phyloP scores from a whole-genome alignment of 1,140 invertebrate species.

The Meloidogyne exigua region DNA sequence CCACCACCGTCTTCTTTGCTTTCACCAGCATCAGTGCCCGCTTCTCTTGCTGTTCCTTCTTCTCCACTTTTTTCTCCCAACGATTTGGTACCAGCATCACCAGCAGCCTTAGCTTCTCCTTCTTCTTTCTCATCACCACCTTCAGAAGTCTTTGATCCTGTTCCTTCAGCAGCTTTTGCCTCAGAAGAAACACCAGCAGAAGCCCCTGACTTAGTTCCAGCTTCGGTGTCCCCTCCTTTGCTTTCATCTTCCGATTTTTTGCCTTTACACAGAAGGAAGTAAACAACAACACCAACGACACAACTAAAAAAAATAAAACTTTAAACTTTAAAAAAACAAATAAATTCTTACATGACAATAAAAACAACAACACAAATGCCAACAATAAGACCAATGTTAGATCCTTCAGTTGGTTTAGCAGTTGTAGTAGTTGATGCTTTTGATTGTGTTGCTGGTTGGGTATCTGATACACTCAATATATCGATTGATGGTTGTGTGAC shows the following conservation, averaged over 20 bases:
- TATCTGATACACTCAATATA: too few relatives aligned
- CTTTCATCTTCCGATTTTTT: background rate
- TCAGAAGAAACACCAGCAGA: background rate
- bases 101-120: background rate
- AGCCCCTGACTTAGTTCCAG: background rate
- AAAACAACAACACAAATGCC: background rate
- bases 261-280: background rate
- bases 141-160: background rate
- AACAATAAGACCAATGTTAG: background rate
- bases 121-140: background rate
- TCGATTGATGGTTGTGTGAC: too few relatives aligned
- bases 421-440: background rate
- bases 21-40: constrained; percentile 5
- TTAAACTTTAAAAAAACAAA: background rate
- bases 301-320: background rate
- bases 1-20: background rate
- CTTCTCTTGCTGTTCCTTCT: background rate
- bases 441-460: too few relatives aligned
- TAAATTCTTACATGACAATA: background rate
- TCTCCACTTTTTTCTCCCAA: background rate
- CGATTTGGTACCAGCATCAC: background rate
- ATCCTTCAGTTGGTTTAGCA: background rate
- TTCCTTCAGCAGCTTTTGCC: background rate
- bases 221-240: background rate
- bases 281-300: background rate